Evolutionary conservation across 2,113 vertebrate species (phyloP), one percentile per base, ranked within the genome.

Genomic region (Sceloporus undulatus): DNA sequence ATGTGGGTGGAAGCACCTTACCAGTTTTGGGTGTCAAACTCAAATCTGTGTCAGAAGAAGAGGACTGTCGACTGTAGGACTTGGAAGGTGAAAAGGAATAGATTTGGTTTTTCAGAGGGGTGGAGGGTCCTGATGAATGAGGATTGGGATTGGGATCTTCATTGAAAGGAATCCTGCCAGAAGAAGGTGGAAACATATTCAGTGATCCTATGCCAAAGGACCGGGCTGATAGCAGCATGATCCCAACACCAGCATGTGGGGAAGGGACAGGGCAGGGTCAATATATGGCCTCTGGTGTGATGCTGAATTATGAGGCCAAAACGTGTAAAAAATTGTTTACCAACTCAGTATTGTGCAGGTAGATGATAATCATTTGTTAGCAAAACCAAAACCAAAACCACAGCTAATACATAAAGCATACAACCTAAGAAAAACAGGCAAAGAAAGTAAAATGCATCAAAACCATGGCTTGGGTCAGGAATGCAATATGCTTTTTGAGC

Each of bases 21-120:
- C 99, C 99, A 96, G 98, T 99, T 97, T 99, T 99, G 97, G 99
- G 99, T 97, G 99, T 99, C 98, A 99, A 98, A 99, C 99, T 99
- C 98, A 99, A 98, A 97, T 99, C 99, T 97, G 99, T 99, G 97
- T 99, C 99, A 96, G 99, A 99, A 97, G 99, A 99, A 95, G 99
- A 99, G 97, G 99, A 99, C 97, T 99, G 99, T 96, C 99, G 99
- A 95, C 99, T 99, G 99, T 98, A 99, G 98, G 98, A 98, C 98
- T 99, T 99, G 98, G 98, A 99, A 97, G 99, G 98, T 98, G 98
- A 99, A 98, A 99, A 99, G 96, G 98, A 99, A 97, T 98, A 98
- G 97, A 98, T 98, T 96, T 99, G 99, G 96, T 98, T 98, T 99
- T 98, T 98, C 98, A 99, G 98, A 98, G 99, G 99, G 98, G 98